Evolutionary conservation across 2,888 invertebrate species (phyloP), one percentile per base, ranked within the genome.

Genomic region (Lepidonotus clava): DNA sequence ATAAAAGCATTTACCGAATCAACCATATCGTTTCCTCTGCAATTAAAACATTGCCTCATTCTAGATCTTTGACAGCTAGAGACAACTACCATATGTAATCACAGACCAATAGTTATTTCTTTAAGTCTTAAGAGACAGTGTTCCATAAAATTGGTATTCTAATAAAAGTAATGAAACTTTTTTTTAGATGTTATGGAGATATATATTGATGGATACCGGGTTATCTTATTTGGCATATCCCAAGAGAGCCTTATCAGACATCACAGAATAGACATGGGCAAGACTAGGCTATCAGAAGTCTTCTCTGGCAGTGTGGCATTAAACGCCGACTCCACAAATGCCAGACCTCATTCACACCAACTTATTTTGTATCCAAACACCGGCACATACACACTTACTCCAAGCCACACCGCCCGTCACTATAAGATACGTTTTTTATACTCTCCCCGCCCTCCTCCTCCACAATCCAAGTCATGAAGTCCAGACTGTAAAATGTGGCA

Each of bases 361-460:
- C 71, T 38, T 71, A 71, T 71, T 71, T 71, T 71, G 71, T 71
- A 71, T 71, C 71, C 71, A 71, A 71, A 71, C 71, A 71, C 71
- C 38, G 36, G 71, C 71, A 71, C 71, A 71, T 38, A 71, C 38
- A 36, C 71, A 71, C 24, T 36, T 38, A 71, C 71, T 36, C 71
- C 34, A 6, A 71, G 8, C 1, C 71, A n/a, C 36, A 71, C 36
- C 71, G 34, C 32, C 71, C 4, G 36, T 71, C 71, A 34, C 38
- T 1, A 71, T 24, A 28, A 61, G 21, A 61, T n/a, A n/a, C n/a
- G 24, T 8, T 11, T 18, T 28, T 61, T 11, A 24, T 28, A 24
- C 61, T 24, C 11, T 61, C 46, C 46, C 8, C 46, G 46, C 8
- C 18, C 8, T 8, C 8, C 8, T 46, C 8, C 46, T 46, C 8